Base-by-base conservation (phyloP, 2,888 invertebrate species). In the Macrophya annulata region DNA sequence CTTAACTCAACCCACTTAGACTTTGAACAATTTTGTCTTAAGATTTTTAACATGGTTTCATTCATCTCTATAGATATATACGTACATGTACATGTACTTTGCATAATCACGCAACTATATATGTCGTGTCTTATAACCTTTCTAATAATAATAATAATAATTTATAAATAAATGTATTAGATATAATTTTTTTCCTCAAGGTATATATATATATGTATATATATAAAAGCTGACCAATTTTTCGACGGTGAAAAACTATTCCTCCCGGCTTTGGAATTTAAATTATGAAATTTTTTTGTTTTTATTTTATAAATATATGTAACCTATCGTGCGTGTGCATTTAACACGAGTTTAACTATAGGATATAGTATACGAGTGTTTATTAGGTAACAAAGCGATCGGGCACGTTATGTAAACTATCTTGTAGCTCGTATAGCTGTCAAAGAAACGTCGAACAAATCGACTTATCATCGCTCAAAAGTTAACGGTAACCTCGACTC, bases 371-470 rank as follows among this genome's bases (percentile, higher is more conserved):
- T 43, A 74, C 12, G 72, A 45, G 31, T n/a, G 72, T 43, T 74
- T 77, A 55, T 55, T 77, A 40, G 31, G 48, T 77, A 77, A 77
- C 77, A 55, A 51, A 77, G 21, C 31, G 2, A 25, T 77, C 51
- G 25, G 51, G 43, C 31, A 17, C 12, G 48, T 83, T 68, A 48
- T 68, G 68, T 68, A 83, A 83, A 81, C 62, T 81, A 62, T 81
- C 43, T 40, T 71, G 48, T 25, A 68, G 81, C 81, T 83, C 48
- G 31, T 48, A 71, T 68, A 83, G 59, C 83, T 68, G 68, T 68
- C 71, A 51, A 72, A 81, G 55, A 51, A 85, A 68, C 55, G 55
- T 59, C 68, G 85, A 82, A 85, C 71, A 82, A 82, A 85, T 85
- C 85, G 85, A 68, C 65, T 25, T 21, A 85, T 84, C 84, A 62